Base-by-base conservation (phyloP, 2,113 vertebrate genomes). In the Okapia johnstoni region DNA sequence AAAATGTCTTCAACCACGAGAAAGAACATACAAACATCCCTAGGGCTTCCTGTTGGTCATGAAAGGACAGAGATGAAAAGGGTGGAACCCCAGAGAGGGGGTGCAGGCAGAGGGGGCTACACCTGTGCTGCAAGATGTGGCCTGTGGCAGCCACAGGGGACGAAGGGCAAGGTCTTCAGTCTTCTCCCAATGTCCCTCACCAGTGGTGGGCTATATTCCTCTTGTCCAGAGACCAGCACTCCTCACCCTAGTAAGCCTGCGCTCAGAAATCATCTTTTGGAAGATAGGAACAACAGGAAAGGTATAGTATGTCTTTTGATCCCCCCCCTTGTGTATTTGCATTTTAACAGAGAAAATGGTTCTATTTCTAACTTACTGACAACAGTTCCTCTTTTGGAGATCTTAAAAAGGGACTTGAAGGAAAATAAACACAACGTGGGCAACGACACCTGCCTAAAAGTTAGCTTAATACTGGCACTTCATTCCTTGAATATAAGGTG, bases 71-170 rank as follows among this genome's bases (percentile, higher is more conserved):
- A 43, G 25, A 36, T 36, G 40, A 88, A 70, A 85, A 40, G 5
- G 6, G 46, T 7, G 23, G 50, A 55, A 19, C 46, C 58, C 7
- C 17, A 9, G 11, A 48, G 33, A 21, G 6, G 23, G 3, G 12
- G 0, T 33, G 0, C 2, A 23, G 12, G 21, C 6, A 28, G 6
- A 60, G 10, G 7, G 6, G 63, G 13, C 36, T 12, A 0, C 4
- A 36, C 23, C 33, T 21, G 6, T 40, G 13, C 11, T 23, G 12
- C 14, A 10, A 36, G 30, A 25, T 70, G 88, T 11, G 21, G 23
- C 19, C 43, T 2, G 2, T 33, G 13, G 2, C 60, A 61, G 30
- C 17, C 36, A 33, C 33, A 25, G 2, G 6, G 7, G 55, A 61
- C 4, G 12, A 19, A 93, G 7, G 4, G 23, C 30, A 54, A 50